phyloP scores from a whole-genome alignment of 2,113 vertebrate genomes.

The Sakesphorus luctuosus region DNA sequence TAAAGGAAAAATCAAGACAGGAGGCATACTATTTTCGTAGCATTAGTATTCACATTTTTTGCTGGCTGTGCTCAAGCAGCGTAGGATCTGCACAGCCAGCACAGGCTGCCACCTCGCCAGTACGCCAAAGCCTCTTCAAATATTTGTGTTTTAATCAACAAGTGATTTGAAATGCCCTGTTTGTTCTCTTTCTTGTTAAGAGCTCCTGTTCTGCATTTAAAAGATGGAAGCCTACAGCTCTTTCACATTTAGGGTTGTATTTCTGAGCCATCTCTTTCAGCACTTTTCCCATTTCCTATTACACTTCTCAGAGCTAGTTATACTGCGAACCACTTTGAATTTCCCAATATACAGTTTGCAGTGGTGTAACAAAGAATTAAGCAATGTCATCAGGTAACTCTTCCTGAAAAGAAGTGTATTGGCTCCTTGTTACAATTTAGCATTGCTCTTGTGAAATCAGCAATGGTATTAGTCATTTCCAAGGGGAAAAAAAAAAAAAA shows the following conservation, averaged over 20 bases:
- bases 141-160: constrained; percentile 9
- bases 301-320: background rate
- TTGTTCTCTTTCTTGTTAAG: constrained; percentile 1
- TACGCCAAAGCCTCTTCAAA: background rate
- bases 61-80: background rate
- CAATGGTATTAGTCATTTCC: background rate
- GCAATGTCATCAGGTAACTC: background rate
- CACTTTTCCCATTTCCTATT: background rate
- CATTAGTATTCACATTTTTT: background rate
- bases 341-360: background rate
- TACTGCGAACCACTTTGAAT: background rate
- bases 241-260: background rate
- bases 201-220: background rate
- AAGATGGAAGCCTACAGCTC: background rate
- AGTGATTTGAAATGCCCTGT: background rate
- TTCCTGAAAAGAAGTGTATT: background rate
- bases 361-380: constrained; percentile 1
- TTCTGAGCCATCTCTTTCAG: background rate
- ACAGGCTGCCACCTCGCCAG: background rate
- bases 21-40: background rate
- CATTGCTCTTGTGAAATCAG: background rate
- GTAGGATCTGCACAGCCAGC: background rate
- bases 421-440: background rate
- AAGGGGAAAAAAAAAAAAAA: background rate
- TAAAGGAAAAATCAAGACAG: background rate